Conservation (phyloP, 2,888 invertebrate species). For the Uropetala carovei region DNA sequence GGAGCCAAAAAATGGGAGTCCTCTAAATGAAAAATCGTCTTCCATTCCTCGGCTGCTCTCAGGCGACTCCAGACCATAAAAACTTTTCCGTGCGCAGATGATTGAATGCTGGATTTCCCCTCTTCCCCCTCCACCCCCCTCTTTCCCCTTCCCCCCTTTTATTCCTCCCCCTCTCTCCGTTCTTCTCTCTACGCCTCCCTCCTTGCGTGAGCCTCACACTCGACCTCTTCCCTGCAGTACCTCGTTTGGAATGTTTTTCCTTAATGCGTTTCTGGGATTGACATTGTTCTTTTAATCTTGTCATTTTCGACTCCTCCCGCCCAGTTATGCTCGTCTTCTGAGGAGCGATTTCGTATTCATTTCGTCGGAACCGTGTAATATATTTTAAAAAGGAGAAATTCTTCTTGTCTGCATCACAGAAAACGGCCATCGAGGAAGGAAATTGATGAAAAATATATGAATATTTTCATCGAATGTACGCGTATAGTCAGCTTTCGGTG, state of each 20-base stretch:
- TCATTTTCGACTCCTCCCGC: background rate
- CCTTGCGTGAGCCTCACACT: background rate
- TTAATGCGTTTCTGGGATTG: background rate
- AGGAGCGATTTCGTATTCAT: constrained; percentile 15
- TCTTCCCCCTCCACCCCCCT: background rate
- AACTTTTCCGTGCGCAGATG: constrained; percentile 59
- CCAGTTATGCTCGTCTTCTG: background rate
- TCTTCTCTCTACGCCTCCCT: too few species aligned
- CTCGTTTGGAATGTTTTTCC: constrained; percentile 6
- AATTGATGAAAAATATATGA: too few species aligned
- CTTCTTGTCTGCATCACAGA: background rate
- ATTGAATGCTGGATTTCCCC: constrained; percentile 36
- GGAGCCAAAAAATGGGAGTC: constrained; percentile 24
- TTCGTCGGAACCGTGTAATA: background rate
- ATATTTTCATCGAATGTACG: too few species aligned
- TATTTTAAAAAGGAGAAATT: background rate
- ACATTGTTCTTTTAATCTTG: background rate
- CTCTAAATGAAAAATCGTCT: constrained; percentile 63
- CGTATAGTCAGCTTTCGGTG: too few species aligned
- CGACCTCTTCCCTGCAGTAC: background rate
- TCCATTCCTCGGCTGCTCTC: constrained; percentile 54
- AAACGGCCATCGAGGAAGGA: too few species aligned
- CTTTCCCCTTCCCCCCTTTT: background rate
- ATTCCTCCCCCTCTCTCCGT: background rate
- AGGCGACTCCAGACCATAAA: constrained; percentile 59